Percentiles rank a stretch among this genome's conserved stretches.
phyloP scores from a whole-genome alignment of 2,797 vertebrate genomes.

The Sebastolobus alascanus region DNA sequence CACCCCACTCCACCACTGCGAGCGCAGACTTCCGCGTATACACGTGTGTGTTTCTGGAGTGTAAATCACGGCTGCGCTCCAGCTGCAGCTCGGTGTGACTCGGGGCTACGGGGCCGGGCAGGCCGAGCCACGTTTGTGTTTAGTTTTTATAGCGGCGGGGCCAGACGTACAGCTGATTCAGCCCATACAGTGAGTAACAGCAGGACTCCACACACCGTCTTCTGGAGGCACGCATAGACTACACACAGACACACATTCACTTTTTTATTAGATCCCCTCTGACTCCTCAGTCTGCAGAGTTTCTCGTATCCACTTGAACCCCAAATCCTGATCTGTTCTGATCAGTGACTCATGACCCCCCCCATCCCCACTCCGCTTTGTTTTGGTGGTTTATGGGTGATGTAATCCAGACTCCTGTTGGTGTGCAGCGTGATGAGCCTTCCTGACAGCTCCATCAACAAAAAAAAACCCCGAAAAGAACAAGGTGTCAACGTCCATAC shows the following conservation, averaged over 20 bases:
- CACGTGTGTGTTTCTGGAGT: constrained; percentile 18
- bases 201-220: constrained; percentile 25
- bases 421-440: constrained; percentile 19
- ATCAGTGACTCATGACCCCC: not conserved
- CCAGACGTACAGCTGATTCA: constrained; percentile 75
- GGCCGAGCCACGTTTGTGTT: constrained; percentile 55
- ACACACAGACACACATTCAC: constrained; percentile 45
- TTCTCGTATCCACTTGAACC: not conserved
- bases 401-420: constrained; percentile 9
- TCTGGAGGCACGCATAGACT: constrained; percentile 39
- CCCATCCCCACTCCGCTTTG: not conserved
- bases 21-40: constrained; percentile 12
- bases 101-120: constrained; percentile 31
- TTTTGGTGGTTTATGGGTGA: not conserved
- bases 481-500: constrained; percentile 42
- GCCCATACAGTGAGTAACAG: constrained; percentile 62
- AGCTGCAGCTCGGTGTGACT: constrained; percentile 61
- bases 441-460: constrained; percentile 29
- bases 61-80: constrained; percentile 58
- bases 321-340: not conserved
- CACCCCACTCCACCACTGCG: constrained; percentile 24
- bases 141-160: constrained; percentile 47
- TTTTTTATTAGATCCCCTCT: constrained; percentile 39
- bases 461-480: not conserved
- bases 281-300: constrained; percentile 57